Base-by-base conservation (phyloP, 2,888 invertebrate species). In the Lasius platythorax region DNA sequence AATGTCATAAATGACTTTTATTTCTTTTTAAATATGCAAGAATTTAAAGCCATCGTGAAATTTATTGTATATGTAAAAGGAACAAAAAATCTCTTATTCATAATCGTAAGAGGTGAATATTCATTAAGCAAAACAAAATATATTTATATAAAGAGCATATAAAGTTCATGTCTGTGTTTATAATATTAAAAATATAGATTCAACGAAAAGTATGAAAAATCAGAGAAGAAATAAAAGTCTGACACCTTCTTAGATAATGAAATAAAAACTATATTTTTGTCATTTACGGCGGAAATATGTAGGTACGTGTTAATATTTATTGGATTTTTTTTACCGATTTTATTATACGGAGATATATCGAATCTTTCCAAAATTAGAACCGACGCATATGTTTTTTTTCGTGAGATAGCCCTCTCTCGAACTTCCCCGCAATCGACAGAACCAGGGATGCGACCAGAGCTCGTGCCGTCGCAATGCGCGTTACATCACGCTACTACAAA, bases 391-490 rank as follows among this genome's bases (percentile, higher is more conserved):
- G 58, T 4, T 43, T 63, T 23, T 23, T 63, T 43, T 33, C 30
- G 11, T 28, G 43, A 63, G 58, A 33, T 64, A 63, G 23, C 1
- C 46, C 75, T 64, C 64, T 64, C 64, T 33, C 63, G 46, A 64
- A 15, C 11, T 61, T 23, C 23, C 1, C 63, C 33, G 15, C 9
- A 68, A 86, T 83, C 85, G 2, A 37, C 18, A 33, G 84, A 84
- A 85, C 82, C 23, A 23, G 76, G 75, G 83, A 88, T 75, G 58
- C 28, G 70, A 63, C 30, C 81, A 58, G 63, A 85, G 87, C 88
- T 87, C 89, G 89, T 89, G 89, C 88, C 86, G 63, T 74, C 33
- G 75, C 70, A 74, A 79, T 28, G 78, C 64, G 67, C 64, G 37
- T 89, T 84, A 75, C 82, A 50, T 79, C 85, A 64, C 75, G 85